A percentile compares a stretch with the other conserved stretches of the same genome.
Conservation (phyloP, 2,888 invertebrate genomes). For the Tachina fera region DNA sequence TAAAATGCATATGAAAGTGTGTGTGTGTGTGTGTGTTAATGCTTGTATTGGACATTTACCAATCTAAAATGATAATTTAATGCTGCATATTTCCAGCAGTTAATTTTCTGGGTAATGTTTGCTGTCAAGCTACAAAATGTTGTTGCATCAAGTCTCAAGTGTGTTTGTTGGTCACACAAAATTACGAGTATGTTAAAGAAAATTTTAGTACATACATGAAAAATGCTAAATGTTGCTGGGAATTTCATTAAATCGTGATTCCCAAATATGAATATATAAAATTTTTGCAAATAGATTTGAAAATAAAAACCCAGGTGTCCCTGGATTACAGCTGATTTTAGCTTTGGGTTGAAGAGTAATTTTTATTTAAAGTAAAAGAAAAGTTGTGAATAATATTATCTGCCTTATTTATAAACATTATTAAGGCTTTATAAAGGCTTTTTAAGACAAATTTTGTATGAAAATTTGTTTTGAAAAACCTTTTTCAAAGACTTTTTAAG, state of each 20-base stretch:
- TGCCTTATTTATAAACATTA: no score
- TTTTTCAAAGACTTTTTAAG: no score
- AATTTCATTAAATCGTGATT: background rate
- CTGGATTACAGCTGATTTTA: no score
- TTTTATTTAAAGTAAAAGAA: no score
- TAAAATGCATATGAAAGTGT: background rate
- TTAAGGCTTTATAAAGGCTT: no score
- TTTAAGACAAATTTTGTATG: no score
- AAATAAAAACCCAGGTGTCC: no score
- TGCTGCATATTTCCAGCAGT: slow-evolving; percentile 46
- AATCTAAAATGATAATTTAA: slow-evolving; percentile 66
- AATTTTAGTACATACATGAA: background rate
- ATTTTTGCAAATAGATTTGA: no score
- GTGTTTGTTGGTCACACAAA: background rate
- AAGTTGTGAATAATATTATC: no score
- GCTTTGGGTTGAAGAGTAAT: no score
- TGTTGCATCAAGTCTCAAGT: background rate
- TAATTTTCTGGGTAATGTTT: slow-evolving; percentile 9
- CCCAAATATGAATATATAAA: no score
- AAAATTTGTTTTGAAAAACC: no score
- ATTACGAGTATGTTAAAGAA: background rate
- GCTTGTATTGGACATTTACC: slow-evolving; percentile 33
- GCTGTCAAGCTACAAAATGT: background rate
- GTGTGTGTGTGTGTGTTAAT: background rate
- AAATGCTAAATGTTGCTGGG: background rate